These are phyloP conservation scores for Drosophila saltans DNA, from an alignment of 1,140 invertebrate species.

Conservation along the genomic window DNA sequence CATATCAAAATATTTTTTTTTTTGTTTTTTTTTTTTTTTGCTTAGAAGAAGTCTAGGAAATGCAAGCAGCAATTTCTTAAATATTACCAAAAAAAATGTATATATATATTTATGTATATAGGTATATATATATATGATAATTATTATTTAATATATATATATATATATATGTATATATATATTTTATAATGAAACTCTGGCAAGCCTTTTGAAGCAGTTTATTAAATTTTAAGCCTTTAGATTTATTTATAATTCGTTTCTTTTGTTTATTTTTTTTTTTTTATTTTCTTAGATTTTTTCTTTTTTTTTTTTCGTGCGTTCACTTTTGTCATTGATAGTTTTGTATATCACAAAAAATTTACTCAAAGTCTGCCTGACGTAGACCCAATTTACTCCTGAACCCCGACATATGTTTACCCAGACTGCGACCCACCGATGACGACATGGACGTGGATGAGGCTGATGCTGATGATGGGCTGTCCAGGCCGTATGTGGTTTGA, in stretches of 20 bases:
- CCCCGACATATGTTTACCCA: constrained; percentile 82
- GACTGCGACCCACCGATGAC: constrained; percentile 64
- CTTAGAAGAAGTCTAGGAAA: constrained; percentile 60
- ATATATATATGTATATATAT: constrained; percentile 5
- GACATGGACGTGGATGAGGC: constrained; percentile 52
- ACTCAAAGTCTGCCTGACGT: constrained; percentile 66
- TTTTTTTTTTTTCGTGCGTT: constrained; percentile 7
- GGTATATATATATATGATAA: constrained; percentile 33
- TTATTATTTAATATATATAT: constrained; percentile 47
- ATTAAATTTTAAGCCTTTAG: constrained; percentile 60
- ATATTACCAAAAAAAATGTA: constrained; percentile 6
- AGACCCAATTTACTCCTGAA: constrained; percentile 79
- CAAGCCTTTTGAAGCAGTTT: constrained; percentile 61
- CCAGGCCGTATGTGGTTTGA: constrained; percentile 68
- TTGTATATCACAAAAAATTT: constrained; percentile 67
- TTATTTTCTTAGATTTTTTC: constrained; percentile 19
- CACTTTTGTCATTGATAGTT: constrained; percentile 58
- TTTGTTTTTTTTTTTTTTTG: constrained; percentile 36
- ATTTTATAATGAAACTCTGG: constrained; percentile 56
- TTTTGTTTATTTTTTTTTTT: constrained; percentile 5
- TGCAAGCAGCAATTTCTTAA: constrained; percentile 54
- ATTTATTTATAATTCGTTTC: constrained; percentile 15
- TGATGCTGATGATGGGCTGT: constrained; percentile 33
- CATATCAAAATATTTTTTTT: constrained; percentile 48
- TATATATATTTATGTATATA: constrained; percentile 37